Conservation (phyloP, 2,113 vertebrate genomes). For the Tricholaema leucomelas region DNA sequence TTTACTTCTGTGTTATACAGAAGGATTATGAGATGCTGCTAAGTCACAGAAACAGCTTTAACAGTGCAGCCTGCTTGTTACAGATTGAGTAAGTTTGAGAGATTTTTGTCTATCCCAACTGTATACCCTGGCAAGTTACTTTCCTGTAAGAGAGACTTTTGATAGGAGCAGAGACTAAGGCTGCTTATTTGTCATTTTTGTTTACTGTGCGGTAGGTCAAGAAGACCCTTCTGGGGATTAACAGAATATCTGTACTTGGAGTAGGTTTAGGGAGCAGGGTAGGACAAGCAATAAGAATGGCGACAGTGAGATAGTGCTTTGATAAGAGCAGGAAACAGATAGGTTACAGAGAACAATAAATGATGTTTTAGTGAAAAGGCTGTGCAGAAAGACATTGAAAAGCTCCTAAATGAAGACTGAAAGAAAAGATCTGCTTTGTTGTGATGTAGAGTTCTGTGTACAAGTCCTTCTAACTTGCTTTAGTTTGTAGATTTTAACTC, state of each 20-base stretch:
- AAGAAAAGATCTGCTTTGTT: neutral
- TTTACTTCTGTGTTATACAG: neutral
- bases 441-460: neutral
- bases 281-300: neutral
- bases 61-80: neutral
- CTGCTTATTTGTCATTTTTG: neutral
- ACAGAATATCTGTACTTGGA: neutral
- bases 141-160: neutral
- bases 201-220: neutral
- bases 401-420: neutral
- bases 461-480: neutral
- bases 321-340: neutral
- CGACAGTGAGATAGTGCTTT: neutral
- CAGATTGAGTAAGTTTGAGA: neutral
- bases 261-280: neutral
- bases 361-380: neutral
- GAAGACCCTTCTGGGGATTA: neutral
- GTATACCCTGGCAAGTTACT: neutral
- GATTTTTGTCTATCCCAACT: neutral
- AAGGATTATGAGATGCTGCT: neutral
- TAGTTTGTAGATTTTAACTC: neutral
- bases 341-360: neutral
- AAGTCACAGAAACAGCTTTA: neutral
- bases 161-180: neutral
- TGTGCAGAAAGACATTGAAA: neutral